phyloP scores from a whole-genome alignment of 2,797 vertebrate species.

The Takifugu ocellatus region DNA sequence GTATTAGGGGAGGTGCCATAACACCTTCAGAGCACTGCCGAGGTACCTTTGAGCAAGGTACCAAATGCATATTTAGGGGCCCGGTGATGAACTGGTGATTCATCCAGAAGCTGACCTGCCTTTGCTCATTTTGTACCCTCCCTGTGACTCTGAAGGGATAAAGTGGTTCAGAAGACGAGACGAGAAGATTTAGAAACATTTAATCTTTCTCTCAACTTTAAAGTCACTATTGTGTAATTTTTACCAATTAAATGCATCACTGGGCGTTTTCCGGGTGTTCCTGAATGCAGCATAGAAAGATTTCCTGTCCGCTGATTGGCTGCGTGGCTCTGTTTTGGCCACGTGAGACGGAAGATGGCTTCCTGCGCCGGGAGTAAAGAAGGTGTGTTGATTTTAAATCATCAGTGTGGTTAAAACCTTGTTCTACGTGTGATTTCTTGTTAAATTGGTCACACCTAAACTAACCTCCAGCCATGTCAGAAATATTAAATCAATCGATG shows the following conservation, averaged over 20 bases:
- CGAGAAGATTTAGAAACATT: background rate
- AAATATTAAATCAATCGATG: too few species aligned
- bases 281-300: background rate
- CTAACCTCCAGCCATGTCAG: too few species aligned
- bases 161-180: too few species aligned
- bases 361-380: background rate
- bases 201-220: background rate
- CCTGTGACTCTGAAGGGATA: too few species aligned
- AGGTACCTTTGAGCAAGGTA: too few species aligned
- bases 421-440: background rate
- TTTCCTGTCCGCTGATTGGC: slow-evolving; percentile 39
- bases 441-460: too few species aligned
- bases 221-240: background rate
- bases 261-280: fast-evolving
- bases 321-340: slow-evolving; percentile 19
- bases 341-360: slow-evolving; percentile 47
- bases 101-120: too few species aligned
- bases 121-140: too few species aligned
- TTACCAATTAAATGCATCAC: slow-evolving; percentile 1
- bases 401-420: background rate
- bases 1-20: too few species aligned
- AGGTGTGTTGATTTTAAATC: slow-evolving; percentile 26
- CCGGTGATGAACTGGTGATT: too few species aligned
- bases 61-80: too few species aligned
- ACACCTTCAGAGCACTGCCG: too few species aligned